Percentiles rank a stretch among this genome's conserved stretches.
These are phyloP conservation scores for Heterotilapia buettikoferi DNA, from an alignment of 2,113 vertebrate species.

Conservation along the genomic window DNA sequence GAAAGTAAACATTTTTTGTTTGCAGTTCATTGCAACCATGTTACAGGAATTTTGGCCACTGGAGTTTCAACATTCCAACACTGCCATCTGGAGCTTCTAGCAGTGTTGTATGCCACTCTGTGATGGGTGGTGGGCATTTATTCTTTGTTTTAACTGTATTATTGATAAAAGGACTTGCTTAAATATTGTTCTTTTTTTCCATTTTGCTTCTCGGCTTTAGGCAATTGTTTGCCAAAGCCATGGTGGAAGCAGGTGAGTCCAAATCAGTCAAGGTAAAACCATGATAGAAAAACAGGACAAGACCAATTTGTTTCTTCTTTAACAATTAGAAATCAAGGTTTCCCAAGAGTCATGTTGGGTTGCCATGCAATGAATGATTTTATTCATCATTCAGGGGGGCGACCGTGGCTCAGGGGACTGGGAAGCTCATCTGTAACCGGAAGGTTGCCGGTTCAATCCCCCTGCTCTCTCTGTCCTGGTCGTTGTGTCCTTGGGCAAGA, in stretches of 20 bases:
- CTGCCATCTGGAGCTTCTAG: not conserved
- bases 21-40: not conserved
- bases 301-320: not conserved
- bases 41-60: not conserved
- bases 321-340: not conserved
- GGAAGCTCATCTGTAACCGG: too few species aligned
- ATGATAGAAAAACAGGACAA: not conserved
- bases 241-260: not conserved
- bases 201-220: not conserved
- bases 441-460: too few species aligned
- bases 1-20: not conserved
- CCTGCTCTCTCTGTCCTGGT: too few species aligned
- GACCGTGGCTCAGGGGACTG: too few species aligned
- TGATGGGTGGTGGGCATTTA: not conserved
- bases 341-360: not conserved
- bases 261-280: not conserved
- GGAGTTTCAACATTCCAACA: slow-evolving; percentile 5
- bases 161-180: slow-evolving; percentile 27
- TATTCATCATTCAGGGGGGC: too few species aligned
- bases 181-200: not conserved
- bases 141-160: slow-evolving; percentile 21
- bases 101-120: not conserved
- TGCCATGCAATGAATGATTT: not conserved
- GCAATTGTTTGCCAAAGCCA: not conserved
- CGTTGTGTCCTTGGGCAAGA: too few species aligned